phyloP scores from a whole-genome alignment of 2,888 invertebrate genomes.

The Amaurobius ferox region DNA sequence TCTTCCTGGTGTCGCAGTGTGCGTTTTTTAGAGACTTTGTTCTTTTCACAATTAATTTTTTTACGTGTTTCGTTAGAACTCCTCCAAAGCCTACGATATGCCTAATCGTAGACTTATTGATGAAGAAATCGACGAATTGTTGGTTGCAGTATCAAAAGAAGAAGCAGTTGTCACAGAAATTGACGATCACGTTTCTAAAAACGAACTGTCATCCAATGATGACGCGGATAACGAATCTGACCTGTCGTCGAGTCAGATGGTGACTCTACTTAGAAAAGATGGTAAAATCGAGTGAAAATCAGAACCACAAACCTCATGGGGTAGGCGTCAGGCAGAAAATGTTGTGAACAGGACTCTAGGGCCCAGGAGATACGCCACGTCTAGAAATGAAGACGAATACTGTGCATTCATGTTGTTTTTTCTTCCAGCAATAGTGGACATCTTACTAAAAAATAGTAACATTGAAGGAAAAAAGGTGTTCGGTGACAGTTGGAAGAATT shows the following conservation, averaged over 20 bases:
- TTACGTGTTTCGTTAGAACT: no score
- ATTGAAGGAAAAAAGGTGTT: no score
- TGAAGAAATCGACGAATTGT: no score
- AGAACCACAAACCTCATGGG: no score
- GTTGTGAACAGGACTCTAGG: neutral
- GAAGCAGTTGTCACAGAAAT: neutral
- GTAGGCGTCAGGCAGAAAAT: neutral
- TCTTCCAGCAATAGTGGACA: no score
- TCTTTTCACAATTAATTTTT: no score
- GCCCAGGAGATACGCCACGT: neutral
- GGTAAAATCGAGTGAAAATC: constrained; percentile 1
- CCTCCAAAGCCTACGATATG: no score
- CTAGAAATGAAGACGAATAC: constrained; percentile 1
- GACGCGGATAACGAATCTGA: constrained; percentile 8
- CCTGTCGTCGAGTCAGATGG: neutral
- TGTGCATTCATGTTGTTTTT: neutral
- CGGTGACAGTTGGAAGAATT: no score
- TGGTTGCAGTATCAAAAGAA: neutral
- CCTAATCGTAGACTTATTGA: no score
- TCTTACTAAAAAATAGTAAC: no score
- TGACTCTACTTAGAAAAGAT: constrained; percentile 6
- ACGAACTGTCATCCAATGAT: constrained; percentile 6
- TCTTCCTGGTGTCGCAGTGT: no score
- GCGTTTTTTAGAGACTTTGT: no score
- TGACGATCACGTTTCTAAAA: constrained; percentile 12